Evolutionary conservation across 92 coral and sea anemone genomes (phyloP), one percentile per base, ranked within the genome.

Genomic region (Heliopora coerulea): DNA sequence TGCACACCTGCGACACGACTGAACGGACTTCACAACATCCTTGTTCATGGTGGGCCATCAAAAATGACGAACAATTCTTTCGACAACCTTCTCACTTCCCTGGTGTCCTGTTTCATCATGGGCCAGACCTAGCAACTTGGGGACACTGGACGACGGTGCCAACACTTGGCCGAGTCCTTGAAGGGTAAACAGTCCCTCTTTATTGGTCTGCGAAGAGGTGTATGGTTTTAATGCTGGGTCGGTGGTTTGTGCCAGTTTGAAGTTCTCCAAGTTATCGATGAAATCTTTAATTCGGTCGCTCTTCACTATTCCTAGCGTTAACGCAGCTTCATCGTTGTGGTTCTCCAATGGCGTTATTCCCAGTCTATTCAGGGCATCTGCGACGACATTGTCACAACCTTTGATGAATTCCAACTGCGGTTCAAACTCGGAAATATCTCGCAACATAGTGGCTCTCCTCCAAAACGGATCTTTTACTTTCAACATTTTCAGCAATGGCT

Each of bases 31-130:
- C n/a, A n/a, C 52, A 46, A 46, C 15, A 46, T 46, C 52, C 52
- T 15, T 15, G n/a, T 46, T 46, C n/a, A 46, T 46, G 12, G 14
- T 46, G 52, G 52, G 15, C 52, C 52, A 46, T 15, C 52, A 46
- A 46, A n/a, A 46, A 46, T 46, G 12, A 15, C 52, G 52, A 46
- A 15, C 52, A 46, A 46, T 46, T 46, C 52, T 46, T 8, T 46
- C 52, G 7, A 46, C 52, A 15, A 46, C 52, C 15, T 46, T 46
- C n/a, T 46, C 52, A 46, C 52, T 46, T 46, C 52, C 17, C n/a
- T 46, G 52, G 52, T 46, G 52, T 46, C 52, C 52, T 7, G 52
- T 46, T 46, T 46, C 52, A 46, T 46, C 52, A 46, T 46, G 52
- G 52, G 52, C 52, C 52, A 46, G 52, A 15, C 52, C 7, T 46